phyloP scores from a whole-genome alignment of 2,888 invertebrate species.

The Drosophila robusta region DNA sequence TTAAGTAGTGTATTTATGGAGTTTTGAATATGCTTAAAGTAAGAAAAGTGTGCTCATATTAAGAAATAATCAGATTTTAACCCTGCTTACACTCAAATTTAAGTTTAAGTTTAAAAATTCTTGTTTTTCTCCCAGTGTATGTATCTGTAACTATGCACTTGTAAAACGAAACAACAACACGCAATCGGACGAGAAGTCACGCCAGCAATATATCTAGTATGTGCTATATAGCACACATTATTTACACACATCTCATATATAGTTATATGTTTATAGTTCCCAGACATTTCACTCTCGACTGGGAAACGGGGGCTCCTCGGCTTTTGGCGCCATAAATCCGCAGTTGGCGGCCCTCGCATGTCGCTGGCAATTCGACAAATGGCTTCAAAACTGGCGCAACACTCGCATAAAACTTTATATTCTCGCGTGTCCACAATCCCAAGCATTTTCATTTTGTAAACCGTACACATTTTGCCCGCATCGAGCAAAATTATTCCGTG shows the following conservation, averaged over 20 bases:
- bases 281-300: slow-evolving; percentile 27
- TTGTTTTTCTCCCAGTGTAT: slow-evolving; percentile 3
- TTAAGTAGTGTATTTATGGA: too few relatives aligned
- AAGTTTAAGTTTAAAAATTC: too few relatives aligned
- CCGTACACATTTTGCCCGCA: too few relatives aligned
- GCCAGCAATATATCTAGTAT: slow-evolving; percentile 13
- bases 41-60: too few relatives aligned
- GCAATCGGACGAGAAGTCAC: slow-evolving; percentile 31
- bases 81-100: too few relatives aligned
- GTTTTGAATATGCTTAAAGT: too few relatives aligned
- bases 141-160: not conserved
- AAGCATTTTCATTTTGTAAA: slow-evolving; percentile 29
- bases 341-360: slow-evolving; percentile 27
- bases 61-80: too few relatives aligned
- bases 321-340: slow-evolving; percentile 59
- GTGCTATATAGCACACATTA: slow-evolving; percentile 6
- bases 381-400: slow-evolving; percentile 56
- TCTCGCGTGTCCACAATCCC: slow-evolving; percentile 43
- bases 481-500: not conserved
- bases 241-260: too few relatives aligned
- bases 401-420: slow-evolving; percentile 53
- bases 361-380: slow-evolving; percentile 58
- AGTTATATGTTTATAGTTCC: slow-evolving; percentile 6
- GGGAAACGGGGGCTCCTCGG: slow-evolving; percentile 15
- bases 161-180: slow-evolving; percentile 14